Conservation (phyloP, 2,888 invertebrate genomes). For the Coelogynopora nodosa region DNA sequence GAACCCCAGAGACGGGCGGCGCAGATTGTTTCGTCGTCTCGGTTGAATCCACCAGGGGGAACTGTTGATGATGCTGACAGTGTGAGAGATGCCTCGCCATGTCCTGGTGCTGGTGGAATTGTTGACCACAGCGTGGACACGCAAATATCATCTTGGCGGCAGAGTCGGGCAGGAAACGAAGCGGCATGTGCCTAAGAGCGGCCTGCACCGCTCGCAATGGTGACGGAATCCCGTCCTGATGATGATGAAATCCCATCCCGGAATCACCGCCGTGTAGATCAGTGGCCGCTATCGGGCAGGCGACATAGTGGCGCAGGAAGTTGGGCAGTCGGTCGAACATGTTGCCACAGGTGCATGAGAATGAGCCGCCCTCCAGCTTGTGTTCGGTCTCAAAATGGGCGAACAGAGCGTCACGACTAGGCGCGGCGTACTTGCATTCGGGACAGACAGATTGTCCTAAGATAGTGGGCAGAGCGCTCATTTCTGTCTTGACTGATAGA, state of each 20-base stretch:
- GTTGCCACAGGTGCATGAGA: conserved; percentile 41
- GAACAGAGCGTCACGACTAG: neutral
- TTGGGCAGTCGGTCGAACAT: conserved; percentile 27
- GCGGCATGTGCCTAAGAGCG: neutral
- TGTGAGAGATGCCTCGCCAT: neutral
- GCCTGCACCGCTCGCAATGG: neutral
- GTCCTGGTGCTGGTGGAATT: neutral
- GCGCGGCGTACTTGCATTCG: conserved; percentile 38
- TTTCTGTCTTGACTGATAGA: neutral
- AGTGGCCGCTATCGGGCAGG: conserved; percentile 44
- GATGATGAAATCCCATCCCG: neutral
- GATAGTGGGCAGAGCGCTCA: too few species aligned
- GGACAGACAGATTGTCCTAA: too few species aligned
- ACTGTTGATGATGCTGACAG: neutral
- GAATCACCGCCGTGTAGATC: neutral
- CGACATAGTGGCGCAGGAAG: conserved; percentile 40
- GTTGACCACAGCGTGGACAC: neutral
- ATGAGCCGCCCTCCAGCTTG: conserved; percentile 15
- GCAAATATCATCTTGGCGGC: neutral
- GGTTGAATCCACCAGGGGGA: neutral
- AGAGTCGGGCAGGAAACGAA: neutral
- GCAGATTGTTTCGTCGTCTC: neutral
- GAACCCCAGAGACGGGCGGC: conserved; percentile 2
- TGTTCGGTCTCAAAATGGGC: conserved; percentile 38
- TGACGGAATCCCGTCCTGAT: too few species aligned